Evolutionary conservation across 2,888 invertebrate species (phyloP), one percentile per base, ranked within the genome.

Genomic region (Parasteatoda lunata): DNA sequence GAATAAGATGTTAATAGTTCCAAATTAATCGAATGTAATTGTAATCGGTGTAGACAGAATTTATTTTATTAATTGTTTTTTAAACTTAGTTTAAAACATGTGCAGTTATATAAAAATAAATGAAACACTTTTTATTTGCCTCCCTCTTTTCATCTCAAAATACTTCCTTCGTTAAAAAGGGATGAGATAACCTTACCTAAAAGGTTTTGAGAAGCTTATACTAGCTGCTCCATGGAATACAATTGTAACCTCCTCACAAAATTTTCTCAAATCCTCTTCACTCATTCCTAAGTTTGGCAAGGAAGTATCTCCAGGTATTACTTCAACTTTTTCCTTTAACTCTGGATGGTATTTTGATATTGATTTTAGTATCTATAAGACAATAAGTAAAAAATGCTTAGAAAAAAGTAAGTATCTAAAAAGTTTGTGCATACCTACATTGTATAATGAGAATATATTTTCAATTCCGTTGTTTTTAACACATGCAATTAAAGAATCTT

Each of bases 181-280:
- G 4, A 66, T 9, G 7, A 7, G n/a, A 66, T 13, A 4, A 13
- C 30, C 30, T 70, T 70, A 70, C 92, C 91, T 91, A 49, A 93
- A 90, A 15, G 91, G 91, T 89, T 93, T 93, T 90, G 93, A 92
- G 90, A 93, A 93, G 88, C 92, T 91, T 66, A 93, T 92, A 3
- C 93, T 93, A 9, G 93, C 93, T 5, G 93, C 93, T 85, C 93
- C 92, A 90, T 93, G 93, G 89, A 93, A 93, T n/a, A 93, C 92
- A 77, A 93, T 90, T 65, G 92, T 88, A 47, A 93, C 91, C 91
- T 91, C 89, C 47, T 91, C 89, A 76, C 93, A 92, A 64, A 97
- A 92, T 84, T 89, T 69, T 15, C 90, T 83, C 59, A 86, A 83
- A 86, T 89, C 89, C 11, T 66, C 15, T 9, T 54, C 69, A 7